Evolutionary conservation across 2,797 vertebrate genomes (phyloP).

Genomic region (Schizothorax lantsangensis): DNA sequence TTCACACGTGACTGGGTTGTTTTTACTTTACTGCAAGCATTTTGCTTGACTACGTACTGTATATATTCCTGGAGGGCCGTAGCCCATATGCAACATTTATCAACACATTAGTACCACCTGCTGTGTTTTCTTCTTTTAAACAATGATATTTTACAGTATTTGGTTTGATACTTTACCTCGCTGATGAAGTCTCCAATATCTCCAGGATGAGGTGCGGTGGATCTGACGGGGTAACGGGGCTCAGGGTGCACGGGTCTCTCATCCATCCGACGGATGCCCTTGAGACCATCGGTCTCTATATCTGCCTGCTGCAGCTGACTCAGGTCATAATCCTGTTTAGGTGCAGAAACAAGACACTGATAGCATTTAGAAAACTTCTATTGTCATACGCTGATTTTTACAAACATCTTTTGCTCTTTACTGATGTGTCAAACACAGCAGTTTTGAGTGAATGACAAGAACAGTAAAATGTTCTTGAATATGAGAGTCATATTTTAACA

Average conservation of each 20-base stretch:
- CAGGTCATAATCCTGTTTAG: conserved; percentile 92
- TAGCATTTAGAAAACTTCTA: background rate
- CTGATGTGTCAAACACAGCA: too few relatives aligned
- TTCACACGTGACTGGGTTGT: too few relatives aligned
- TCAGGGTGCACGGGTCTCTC: conserved; percentile 96
- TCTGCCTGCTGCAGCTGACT: conserved; percentile 98
- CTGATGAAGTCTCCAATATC: conserved; percentile 99
- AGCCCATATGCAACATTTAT: background rate
- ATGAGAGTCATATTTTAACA: too few relatives aligned
- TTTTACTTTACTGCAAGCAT: too few relatives aligned
- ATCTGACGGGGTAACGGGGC: conserved; percentile 93
- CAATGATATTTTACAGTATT: background rate
- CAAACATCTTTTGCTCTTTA: too few relatives aligned
- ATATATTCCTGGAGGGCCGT: too few relatives aligned
- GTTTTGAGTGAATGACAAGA: too few relatives aligned
- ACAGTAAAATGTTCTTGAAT: too few relatives aligned
- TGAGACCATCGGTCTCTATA: conserved; percentile 93
- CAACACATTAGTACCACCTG: background rate
- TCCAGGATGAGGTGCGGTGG: conserved; percentile 94
- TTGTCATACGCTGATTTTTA: too few relatives aligned
- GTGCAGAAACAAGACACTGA: background rate
- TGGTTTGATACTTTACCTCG: conserved; percentile 81
- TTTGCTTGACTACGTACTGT: too few relatives aligned
- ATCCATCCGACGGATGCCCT: conserved; percentile 93
- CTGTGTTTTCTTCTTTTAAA: background rate